Conservation (phyloP, 1,140 invertebrate species). For the Hylaeus volcanicus region DNA sequence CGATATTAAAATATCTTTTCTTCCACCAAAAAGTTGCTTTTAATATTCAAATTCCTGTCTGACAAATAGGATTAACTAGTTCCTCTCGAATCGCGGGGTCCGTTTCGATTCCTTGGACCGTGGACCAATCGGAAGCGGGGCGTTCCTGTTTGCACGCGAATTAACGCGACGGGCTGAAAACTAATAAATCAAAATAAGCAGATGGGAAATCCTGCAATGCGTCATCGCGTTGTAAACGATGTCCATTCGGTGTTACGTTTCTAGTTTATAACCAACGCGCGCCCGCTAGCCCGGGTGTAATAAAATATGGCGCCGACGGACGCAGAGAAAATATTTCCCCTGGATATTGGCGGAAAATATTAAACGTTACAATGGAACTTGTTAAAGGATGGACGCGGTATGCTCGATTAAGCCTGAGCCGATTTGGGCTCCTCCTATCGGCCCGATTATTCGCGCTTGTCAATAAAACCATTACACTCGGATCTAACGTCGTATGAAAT, state of each 20-base stretch:
- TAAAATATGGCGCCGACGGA: slow-evolving; percentile 34
- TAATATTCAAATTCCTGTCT: no score
- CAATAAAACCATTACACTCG: slow-evolving; percentile 46
- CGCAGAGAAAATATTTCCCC: slow-evolving; percentile 36
- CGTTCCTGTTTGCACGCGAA: neutral
- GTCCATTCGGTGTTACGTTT: slow-evolving; percentile 47
- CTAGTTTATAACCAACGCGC: slow-evolving; percentile 37
- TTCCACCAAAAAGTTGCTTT: no score
- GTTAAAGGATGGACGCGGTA: slow-evolving; percentile 48
- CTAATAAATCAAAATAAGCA: slow-evolving; percentile 49
- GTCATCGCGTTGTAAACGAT: slow-evolving; percentile 50
- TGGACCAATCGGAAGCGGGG: neutral
- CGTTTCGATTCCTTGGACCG: neutral
- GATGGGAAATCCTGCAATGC: slow-evolving; percentile 43
- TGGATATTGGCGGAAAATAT: slow-evolving; percentile 64
- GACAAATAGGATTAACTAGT: no score
- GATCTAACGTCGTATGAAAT: slow-evolving; percentile 42
- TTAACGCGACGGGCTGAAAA: slow-evolving; percentile 22
- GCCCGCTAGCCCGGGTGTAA: neutral
- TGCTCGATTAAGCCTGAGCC: slow-evolving; percentile 64
- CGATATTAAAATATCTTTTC: no score
- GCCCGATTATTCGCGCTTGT: slow-evolving; percentile 45
- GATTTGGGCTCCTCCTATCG: slow-evolving; percentile 54
- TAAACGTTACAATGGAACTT: slow-evolving; percentile 56
- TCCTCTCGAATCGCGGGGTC: neutral